A percentile compares a stretch with the other conserved stretches of the same genome.
Conservation (phyloP, 92 coral and sea anemone genomes). For the Heliopora coerulea region DNA sequence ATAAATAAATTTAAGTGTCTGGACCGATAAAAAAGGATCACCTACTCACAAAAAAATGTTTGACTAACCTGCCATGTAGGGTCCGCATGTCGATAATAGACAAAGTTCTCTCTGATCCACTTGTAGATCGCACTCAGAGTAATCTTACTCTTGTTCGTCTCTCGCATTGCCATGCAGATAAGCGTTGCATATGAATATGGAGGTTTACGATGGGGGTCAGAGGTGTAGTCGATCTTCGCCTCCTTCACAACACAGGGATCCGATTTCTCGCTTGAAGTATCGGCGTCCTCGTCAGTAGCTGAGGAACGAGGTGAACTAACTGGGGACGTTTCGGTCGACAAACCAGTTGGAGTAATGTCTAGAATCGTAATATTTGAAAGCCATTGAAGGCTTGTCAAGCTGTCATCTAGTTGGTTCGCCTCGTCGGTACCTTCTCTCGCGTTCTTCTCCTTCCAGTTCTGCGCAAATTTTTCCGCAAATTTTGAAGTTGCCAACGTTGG, state of each 20-base stretch:
- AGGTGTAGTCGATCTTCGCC: slow-evolving; percentile 76
- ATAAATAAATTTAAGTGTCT: slow-evolving; percentile 39
- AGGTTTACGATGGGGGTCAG: slow-evolving; percentile 88
- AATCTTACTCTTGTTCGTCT: slow-evolving; percentile 91
- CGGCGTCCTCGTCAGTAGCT: slow-evolving; percentile 74
- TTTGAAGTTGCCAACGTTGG: slow-evolving; percentile 80
- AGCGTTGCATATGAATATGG: slow-evolving; percentile 96
- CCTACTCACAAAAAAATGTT: not conserved
- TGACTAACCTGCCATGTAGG: slow-evolving; percentile 95
- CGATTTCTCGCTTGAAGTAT: slow-evolving; percentile 72
- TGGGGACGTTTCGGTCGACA: slow-evolving; percentile 50
- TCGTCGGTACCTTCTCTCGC: slow-evolving; percentile 68
- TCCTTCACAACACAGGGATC: slow-evolving; percentile 59
- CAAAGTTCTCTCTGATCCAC: slow-evolving; percentile 94
- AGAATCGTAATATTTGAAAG: slow-evolving; percentile 80
- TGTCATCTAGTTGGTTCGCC: slow-evolving; percentile 69
- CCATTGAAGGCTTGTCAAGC: slow-evolving; percentile 95
- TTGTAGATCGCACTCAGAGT: slow-evolving; percentile 95
- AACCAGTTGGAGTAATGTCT: slow-evolving; percentile 68
- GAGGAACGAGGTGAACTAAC: slow-evolving; percentile 59
- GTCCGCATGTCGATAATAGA: slow-evolving; percentile 90
- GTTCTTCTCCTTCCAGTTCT: slow-evolving; percentile 91
- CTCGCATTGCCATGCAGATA: slow-evolving; percentile 99
- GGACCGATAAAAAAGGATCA: not conserved
- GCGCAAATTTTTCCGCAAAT: slow-evolving; percentile 95